A percentile compares a stretch with the other conserved stretches of the same genome.
Evolutionary conservation across 2,797 vertebrate species (phyloP).

Genomic region (Poliocrania exsul): DNA sequence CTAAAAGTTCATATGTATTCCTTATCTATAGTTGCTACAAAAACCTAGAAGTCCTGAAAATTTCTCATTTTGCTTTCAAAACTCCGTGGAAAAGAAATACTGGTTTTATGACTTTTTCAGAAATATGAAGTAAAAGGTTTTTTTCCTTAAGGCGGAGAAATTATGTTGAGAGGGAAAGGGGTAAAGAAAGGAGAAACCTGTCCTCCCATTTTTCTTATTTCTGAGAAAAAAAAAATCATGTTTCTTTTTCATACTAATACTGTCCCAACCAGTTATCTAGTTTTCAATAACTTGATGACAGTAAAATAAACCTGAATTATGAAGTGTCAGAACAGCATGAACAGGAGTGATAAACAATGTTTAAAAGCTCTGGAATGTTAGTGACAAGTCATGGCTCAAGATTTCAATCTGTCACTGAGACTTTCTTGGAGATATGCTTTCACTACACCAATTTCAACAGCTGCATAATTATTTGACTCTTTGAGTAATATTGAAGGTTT

Average conservation of each 20-base stretch:
- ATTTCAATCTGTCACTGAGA: neutral
- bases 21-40: neutral
- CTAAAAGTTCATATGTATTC: neutral
- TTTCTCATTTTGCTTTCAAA: neutral
- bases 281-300: neutral
- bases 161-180: accelerated
- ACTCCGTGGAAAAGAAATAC: neutral
- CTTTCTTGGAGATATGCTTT: neutral
- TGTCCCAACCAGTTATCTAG: neutral
- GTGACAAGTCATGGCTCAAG: neutral
- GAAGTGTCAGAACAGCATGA: neutral
- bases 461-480: neutral
- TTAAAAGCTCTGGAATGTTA: neutral
- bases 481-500: neutral
- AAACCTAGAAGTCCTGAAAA: neutral
- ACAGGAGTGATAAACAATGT: neutral
- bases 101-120: neutral
- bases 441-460: neutral
- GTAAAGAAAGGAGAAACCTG: neutral
- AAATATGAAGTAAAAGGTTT: neutral
- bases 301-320: neutral
- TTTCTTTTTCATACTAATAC: neutral
- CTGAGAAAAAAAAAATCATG: neutral
- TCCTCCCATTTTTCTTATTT: neutral
- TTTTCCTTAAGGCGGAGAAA: neutral